phyloP scores from a whole-genome alignment of 2,797 vertebrate species.

The Gadopsis marmoratus region DNA sequence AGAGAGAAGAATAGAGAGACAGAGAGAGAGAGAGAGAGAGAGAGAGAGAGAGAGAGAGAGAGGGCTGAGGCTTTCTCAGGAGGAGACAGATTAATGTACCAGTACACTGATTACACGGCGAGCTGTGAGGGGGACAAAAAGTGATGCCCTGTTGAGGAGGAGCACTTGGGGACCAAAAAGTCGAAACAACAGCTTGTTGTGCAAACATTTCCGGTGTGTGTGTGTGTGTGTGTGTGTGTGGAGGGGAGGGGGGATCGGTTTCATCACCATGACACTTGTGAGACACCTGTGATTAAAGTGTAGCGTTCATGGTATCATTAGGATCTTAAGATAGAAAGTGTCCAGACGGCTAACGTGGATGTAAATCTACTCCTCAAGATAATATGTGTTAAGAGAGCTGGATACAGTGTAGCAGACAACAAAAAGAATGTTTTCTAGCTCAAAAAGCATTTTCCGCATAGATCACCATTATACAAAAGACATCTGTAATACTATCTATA shows the following conservation, averaged over 20 bases:
- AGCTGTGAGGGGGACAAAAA: slow-evolving; percentile 27
- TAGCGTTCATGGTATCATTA: background rate
- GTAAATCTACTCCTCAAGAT: background rate
- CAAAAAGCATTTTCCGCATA: background rate
- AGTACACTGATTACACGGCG: slow-evolving; percentile 47
- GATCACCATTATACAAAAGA: background rate
- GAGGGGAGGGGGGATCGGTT: background rate
- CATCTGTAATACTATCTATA: background rate
- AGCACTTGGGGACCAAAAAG: slow-evolving; percentile 35
- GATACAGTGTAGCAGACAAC: background rate
- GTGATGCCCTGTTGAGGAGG: slow-evolving; percentile 26
- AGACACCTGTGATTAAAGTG: slow-evolving; percentile 1
- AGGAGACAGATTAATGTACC: slow-evolving; percentile 50
- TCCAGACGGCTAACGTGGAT: background rate
- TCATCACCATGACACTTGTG: slow-evolving; percentile 1
- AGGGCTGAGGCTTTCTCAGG: slow-evolving; percentile 29
- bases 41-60: background rate
- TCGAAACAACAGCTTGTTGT: slow-evolving; percentile 34
- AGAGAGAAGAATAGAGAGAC: slow-evolving; percentile 1
- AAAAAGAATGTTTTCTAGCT: background rate
- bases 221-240: no score
- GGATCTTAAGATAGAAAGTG: background rate
- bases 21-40: background rate
- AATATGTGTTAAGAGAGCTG: background rate
- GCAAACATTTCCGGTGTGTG: slow-evolving; percentile 14